Evolutionary conservation across 1,140 invertebrate genomes (phyloP), one percentile per base, ranked within the genome.

Genomic region (Hesperophylax magnus): DNA sequence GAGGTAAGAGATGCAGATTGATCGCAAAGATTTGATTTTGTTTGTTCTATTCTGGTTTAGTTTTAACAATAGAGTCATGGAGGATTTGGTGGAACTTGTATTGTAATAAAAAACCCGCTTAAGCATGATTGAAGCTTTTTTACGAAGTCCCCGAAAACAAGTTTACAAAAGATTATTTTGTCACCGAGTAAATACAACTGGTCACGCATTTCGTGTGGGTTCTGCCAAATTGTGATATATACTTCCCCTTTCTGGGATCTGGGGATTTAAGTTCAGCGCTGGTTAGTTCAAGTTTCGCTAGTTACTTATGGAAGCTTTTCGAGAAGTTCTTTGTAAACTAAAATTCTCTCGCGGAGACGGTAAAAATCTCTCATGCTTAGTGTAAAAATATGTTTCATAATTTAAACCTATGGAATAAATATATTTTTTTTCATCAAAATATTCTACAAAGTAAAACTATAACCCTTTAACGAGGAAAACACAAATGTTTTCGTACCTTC

Each of bases 151-250:
- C 17, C 14, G 56, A 60, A 60, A 60, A 20, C 14, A 24, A 6
- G 18, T 20, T 61, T 22, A 24, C 8, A 61, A 9, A 14, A 0
- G 39, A 61, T 18, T 61, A 20, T 18, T 20, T 61, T 61, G 39
- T 20, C 18, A 20, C 24, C 58, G 3, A 27, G 31, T 53, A 53
- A 53, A 72, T 72, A 24, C 18, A 53, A n/a, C 24, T 72, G 69
- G 69, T 72, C 69, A 72, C 69, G 47, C 69, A 72, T 72, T 72
- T 11, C 7, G 69, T 72, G 56, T 54, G 47, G 69, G 69, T 72
- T 15, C 27, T 22, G 69, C 56, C 27, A 72, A 72, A 72, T 72
- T 72, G 69, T 72, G 69, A 72, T 72, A 56, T 53, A 72, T 72
- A 8, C 27, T 8, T 56, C 47, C 20, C 47, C 22, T 27, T 72